These are phyloP conservation scores for Varanus komodoensis DNA, from an alignment of 2,113 vertebrate species.

Conservation along the genomic window DNA sequence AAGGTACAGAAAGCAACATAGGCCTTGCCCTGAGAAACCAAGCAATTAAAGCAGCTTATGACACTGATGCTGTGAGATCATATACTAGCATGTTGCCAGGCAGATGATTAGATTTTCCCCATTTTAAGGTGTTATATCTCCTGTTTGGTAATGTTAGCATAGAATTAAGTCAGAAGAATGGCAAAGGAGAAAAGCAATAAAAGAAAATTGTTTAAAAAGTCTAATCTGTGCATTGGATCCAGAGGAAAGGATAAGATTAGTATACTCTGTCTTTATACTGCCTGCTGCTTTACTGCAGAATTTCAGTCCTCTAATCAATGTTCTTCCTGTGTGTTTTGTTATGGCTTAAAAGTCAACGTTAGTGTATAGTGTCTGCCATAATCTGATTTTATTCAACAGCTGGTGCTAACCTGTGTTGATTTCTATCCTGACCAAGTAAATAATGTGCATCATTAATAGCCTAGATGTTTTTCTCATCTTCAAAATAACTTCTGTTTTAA, in stretches of 20 bases:
- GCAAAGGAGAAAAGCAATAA: slow-evolving; percentile 5
- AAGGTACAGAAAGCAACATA: slow-evolving; percentile 10
- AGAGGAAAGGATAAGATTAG: not conserved
- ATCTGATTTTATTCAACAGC: slow-evolving; percentile 17
- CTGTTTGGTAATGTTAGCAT: slow-evolving; percentile 13
- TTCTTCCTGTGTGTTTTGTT: not conserved
- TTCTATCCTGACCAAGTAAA: slow-evolving; percentile 38
- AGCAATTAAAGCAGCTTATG: slow-evolving; percentile 40
- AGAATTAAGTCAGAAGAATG: not conserved
- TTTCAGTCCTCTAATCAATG: not conserved
- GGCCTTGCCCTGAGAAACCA: slow-evolving; percentile 36
- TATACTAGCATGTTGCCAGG: not conserved
- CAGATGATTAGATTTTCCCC: slow-evolving; percentile 4
- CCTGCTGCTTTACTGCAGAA: not conserved
- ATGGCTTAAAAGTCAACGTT: not conserved
- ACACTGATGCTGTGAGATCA: slow-evolving; percentile 19
- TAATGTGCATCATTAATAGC: slow-evolving; percentile 58
- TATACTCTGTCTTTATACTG: not conserved
- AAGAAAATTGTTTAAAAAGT: not conserved
- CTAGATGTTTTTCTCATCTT: slow-evolving; percentile 44
- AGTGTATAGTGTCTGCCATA: slow-evolving; percentile 23
- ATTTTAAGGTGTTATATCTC: slow-evolving; percentile 20
- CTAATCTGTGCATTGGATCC: not conserved
- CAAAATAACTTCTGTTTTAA: slow-evolving; percentile 49
- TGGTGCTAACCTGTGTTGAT: slow-evolving; percentile 52